phyloP scores from a whole-genome alignment of 2,797 vertebrate genomes.

The Tinamus major region DNA sequence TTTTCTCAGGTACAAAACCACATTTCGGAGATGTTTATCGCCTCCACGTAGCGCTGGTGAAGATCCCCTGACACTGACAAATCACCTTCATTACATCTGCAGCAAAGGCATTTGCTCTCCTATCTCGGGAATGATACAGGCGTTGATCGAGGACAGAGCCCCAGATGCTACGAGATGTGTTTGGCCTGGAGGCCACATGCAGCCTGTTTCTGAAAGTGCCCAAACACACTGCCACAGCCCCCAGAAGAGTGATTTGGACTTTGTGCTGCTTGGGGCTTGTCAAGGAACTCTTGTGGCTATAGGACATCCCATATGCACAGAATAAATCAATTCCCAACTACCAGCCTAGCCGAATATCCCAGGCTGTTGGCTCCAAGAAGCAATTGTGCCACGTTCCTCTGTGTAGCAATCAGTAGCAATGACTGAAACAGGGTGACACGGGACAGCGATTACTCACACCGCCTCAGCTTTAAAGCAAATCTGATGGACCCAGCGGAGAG shows the following conservation, averaged over 20 bases:
- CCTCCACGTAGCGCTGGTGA: conserved; percentile 57
- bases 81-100: conserved; percentile 69
- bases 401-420: neutral
- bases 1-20: conserved; percentile 72
- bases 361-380: neutral
- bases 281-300: rapidly evolving
- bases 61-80: conserved; percentile 74
- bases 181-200: neutral
- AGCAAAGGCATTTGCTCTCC: conserved; percentile 76
- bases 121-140: conserved; percentile 75
- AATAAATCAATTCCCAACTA: neutral
- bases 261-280: rapidly evolving
- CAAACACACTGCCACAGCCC: neutral
- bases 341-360: neutral
- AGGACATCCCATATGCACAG: rapidly evolving
- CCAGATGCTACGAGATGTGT: neutral
- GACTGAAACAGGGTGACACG: neutral
- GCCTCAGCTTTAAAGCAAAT: neutral
- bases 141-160: conserved; percentile 51
- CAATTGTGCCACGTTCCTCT: rapidly evolving
- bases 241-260: neutral
- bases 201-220: neutral
- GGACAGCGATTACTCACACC: neutral
- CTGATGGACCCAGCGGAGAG: neutral
- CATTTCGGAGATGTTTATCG: conserved; percentile 70